Base-by-base conservation (phyloP, 2,113 vertebrate species). In the Atherinomorus stipes region DNA sequence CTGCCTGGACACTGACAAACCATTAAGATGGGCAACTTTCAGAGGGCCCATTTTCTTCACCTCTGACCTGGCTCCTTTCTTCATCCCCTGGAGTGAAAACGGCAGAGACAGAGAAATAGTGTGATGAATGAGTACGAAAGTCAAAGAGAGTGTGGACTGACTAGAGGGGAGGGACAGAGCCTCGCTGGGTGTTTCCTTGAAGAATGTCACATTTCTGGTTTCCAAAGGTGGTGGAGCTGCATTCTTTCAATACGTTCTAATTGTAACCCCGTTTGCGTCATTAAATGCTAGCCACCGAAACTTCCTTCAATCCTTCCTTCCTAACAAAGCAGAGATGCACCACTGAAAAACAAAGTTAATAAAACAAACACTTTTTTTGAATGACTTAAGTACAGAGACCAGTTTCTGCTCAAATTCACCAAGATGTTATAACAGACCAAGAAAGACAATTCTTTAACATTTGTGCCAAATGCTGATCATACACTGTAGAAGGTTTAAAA, bases 21-120 rank as follows among this genome's bases (percentile, higher is more conserved):
- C 98, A 38, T 99, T 99, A 7, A 96, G 94, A 13, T 95, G 95
- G 38, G 96, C 96, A 77, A 97, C 74, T 72, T 97, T 99, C 81
- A 98, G 90, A 45, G 97, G 96, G 8, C 97, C 97, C 60, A 96
- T 94, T 92, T 98, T 99, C 91, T 95, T 99, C 18, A 93, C 86
- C 61, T 99, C 97, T 31, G 92, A 92, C 87, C 95, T 95, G 9
- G 88, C 90, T 53, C 88, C 87, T 91, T 97, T 99, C 94, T 97
- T 99, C 94, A 97, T 96, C 57, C 96, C 97, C 98, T 98, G 81
- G 56, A 78, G 76, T 18, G 63, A 15, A 25, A 34, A 63, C 40
- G 5, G 31, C 12, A 49, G 66, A 0, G 54, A 72, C 60, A 61
- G 16, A 58, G 49, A 58, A 45, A 76, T n/a, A 56, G 64, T 42